Base-by-base conservation (phyloP, 2,888 invertebrate species). In the Drosophila meridionalis region DNA sequence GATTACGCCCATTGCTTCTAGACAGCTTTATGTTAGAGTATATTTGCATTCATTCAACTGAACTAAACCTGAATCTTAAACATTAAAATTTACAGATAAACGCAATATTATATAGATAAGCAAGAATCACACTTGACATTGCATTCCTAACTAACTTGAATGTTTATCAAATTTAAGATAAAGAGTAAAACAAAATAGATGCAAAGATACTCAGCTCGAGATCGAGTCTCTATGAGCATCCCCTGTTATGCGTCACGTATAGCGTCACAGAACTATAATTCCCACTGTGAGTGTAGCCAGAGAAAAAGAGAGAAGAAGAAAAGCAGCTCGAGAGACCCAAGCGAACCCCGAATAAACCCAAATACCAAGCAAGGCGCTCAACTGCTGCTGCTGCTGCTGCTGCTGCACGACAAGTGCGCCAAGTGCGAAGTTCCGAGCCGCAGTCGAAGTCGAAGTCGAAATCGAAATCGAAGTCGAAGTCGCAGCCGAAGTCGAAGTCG, bases 321-420 rank as follows among this genome's bases (percentile, higher is more conserved):
- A 47, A 3, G 47, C 47, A 47, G 28, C 12, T 47, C 47, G 14
- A 34, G 26, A 60, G 56, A 72, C 34, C 28, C 36, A 64, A 55
- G 47, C 56, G 30, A 42, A 40, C n/a, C 45, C 61, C 36, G 55
- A 38, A 34, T 53, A 58, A 62, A 61, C 66, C 56, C 62, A 69
- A 74, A 56, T 56, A 42, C 58, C 61, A 72, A 62, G 52, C 50
- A 56, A 48, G 40, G 78, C 56, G 62, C 52, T 62, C 69, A 77
- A 79, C 78, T 55, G 82, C 20, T 73, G 34, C 34, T 34, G 34
- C 34, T 34, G 34, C 34, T 34, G 38, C 38, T 38, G 20, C 20
- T 20, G 79, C 34, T 75, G 82, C 70, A 82, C 82, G 80, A 80
- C 78, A 80, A 80, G 80, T 80, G 79, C 82, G 74, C 76, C 76